A percentile compares a stretch with the other conserved stretches of the same genome.
Evolutionary conservation across 2,888 invertebrate species (phyloP).

Genomic region (Hirtodrosophila alboralis): DNA sequence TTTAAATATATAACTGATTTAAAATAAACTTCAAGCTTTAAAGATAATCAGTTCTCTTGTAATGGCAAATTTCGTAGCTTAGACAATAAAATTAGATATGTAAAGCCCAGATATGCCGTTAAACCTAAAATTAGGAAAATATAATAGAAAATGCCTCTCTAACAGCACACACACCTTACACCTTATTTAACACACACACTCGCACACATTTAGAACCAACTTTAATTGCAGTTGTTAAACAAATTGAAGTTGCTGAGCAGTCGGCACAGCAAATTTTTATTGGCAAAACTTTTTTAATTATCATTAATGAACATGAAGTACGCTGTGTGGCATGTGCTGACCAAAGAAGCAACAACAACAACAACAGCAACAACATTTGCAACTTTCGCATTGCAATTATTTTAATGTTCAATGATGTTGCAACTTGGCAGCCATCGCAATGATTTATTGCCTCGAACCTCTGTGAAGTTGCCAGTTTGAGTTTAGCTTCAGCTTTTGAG

Average conservation of each 20-base stretch:
- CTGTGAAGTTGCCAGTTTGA: constrained; percentile 23
- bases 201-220: too few species aligned
- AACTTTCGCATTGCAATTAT: constrained; percentile 69
- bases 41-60: too few species aligned
- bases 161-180: constrained; percentile 3
- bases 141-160: not conserved
- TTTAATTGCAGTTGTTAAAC: constrained; percentile 40
- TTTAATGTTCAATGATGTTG: constrained; percentile 76
- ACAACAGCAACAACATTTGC: constrained; percentile 4
- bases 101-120: not conserved
- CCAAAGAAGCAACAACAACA: constrained; percentile 33
- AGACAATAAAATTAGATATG: constrained; percentile 1
- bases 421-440: constrained; percentile 64
- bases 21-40: too few species aligned
- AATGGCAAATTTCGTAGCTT: too few species aligned
- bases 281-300: constrained; percentile 71
- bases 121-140: too few species aligned
- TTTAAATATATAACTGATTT: too few species aligned
- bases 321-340: constrained; percentile 46
- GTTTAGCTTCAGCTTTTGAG: constrained; percentile 17
- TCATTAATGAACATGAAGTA: constrained; percentile 70
- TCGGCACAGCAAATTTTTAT: constrained; percentile 52
- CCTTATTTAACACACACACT: constrained; percentile 10
- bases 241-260: constrained; percentile 29
- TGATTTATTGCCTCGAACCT: constrained; percentile 59